Conservation (phyloP, 2,797 vertebrate genomes). For the Rhynchonycteris naso region DNA sequence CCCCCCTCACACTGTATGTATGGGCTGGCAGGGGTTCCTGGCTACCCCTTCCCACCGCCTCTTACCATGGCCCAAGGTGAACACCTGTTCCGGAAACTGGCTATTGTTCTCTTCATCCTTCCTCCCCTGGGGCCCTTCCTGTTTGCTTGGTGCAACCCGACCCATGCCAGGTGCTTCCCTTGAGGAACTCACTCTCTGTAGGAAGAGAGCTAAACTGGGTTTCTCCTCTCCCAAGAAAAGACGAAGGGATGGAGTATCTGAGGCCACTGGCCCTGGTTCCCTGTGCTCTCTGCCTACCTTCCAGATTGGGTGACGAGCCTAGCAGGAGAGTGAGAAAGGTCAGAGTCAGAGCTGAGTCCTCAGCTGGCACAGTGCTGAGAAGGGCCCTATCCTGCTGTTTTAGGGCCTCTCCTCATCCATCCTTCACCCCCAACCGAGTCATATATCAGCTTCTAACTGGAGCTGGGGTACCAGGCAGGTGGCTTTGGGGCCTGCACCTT, state of each 20-base stretch:
- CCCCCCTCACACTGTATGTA: not conserved
- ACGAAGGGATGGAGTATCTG: not conserved
- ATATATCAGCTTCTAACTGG: not conserved
- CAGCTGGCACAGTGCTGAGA: not conserved
- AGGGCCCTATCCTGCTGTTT: not conserved
- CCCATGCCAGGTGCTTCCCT: slow-evolving; percentile 68
- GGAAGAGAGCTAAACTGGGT: not conserved
- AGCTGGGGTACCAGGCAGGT: not conserved
- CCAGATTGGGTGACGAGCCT: not conserved
- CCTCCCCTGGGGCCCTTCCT: slow-evolving; percentile 72
- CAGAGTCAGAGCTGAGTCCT: not conserved
- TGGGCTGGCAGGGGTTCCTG: not conserved
- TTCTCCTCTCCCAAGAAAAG: not conserved
- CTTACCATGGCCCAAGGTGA: not conserved
- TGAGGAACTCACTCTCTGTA: not conserved
- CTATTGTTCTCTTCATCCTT: slow-evolving; percentile 74
- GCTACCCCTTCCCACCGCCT: not conserved
- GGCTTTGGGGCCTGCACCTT: not conserved
- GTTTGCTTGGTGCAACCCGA: slow-evolving; percentile 38
- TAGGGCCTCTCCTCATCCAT: not conserved
- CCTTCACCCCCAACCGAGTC: too few species aligned
- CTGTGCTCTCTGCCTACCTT: not conserved
- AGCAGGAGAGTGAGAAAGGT: not conserved
- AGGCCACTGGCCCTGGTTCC: not conserved
- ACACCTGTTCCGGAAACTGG: slow-evolving; percentile 76